These are phyloP conservation scores for Ceratina japonica DNA, from an alignment of 1,140 invertebrate species.

Conservation along the genomic window DNA sequence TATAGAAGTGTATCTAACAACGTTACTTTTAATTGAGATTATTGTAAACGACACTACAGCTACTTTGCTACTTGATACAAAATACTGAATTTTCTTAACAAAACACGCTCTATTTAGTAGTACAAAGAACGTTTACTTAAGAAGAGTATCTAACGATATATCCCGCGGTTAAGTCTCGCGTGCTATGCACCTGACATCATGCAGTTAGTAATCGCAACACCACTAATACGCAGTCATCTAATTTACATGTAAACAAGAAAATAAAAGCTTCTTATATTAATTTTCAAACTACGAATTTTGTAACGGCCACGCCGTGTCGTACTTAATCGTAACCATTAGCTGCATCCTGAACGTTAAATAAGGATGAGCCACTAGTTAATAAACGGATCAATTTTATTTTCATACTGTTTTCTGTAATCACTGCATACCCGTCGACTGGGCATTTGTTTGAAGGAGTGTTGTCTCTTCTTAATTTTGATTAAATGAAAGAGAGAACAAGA, in stretches of 20 bases:
- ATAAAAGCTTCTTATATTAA: slow-evolving; percentile 49
- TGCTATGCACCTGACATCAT: slow-evolving; percentile 61
- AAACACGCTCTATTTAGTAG: slow-evolving; percentile 46
- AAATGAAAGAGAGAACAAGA: slow-evolving; percentile 1
- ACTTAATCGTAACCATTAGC: slow-evolving; percentile 37
- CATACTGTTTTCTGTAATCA: slow-evolving; percentile 16
- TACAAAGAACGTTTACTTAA: slow-evolving; percentile 39
- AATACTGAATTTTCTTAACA: slow-evolving; percentile 43
- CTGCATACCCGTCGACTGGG: slow-evolving; percentile 49
- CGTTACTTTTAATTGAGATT: neutral
- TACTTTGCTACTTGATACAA: slow-evolving; percentile 50
- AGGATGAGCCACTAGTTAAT: slow-evolving; percentile 21
- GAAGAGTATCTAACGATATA: slow-evolving; percentile 53
- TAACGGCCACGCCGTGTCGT: slow-evolving; percentile 18
- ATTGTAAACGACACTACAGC: slow-evolving; percentile 25
- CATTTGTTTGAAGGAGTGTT: slow-evolving; percentile 25
- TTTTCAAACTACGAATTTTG: slow-evolving; percentile 44
- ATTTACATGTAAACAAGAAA: slow-evolving; percentile 52
- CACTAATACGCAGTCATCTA: slow-evolving; percentile 62
- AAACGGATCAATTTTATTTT: slow-evolving; percentile 15
- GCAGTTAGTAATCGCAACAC: slow-evolving; percentile 58
- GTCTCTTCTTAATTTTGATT: slow-evolving; percentile 22
- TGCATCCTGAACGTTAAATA: slow-evolving; percentile 17
- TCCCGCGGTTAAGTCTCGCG: slow-evolving; percentile 50
- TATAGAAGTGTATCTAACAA: neutral